phyloP scores from a whole-genome alignment of 2,888 invertebrate genomes.

The Proisotoma minuta region DNA sequence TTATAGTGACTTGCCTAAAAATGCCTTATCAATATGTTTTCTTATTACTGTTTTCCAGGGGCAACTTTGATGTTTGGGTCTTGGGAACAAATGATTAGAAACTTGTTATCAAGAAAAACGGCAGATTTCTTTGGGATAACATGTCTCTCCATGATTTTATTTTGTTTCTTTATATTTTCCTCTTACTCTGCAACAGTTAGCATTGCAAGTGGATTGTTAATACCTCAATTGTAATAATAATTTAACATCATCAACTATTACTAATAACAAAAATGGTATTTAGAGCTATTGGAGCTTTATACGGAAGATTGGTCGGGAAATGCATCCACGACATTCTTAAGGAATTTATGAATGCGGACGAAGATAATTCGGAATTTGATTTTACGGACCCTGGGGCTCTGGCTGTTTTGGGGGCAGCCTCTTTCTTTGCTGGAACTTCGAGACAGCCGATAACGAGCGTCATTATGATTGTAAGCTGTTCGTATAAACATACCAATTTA shows the following conservation, averaged over 20 bases:
- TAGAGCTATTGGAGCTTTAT: slow-evolving; percentile 21
- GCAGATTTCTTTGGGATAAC: slow-evolving; percentile 47
- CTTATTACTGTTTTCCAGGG: slow-evolving; percentile 26
- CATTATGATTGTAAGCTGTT: slow-evolving; percentile 18
- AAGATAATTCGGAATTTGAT: slow-evolving; percentile 5
- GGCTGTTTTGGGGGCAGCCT: slow-evolving; percentile 20
- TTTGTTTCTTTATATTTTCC: slow-evolving; percentile 17
- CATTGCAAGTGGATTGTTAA: slow-evolving; percentile 17
- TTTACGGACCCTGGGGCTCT: slow-evolving; percentile 20
- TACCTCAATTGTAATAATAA: slow-evolving; percentile 21
- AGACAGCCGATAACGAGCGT: slow-evolving; percentile 24
- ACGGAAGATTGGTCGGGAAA: slow-evolving; percentile 17
- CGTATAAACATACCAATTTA: background rate
- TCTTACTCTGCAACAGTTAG: slow-evolving; percentile 4
- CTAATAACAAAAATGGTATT: too few relatives aligned
- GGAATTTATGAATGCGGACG: background rate
- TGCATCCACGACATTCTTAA: slow-evolving; percentile 5
- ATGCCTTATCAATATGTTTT: too few relatives aligned
- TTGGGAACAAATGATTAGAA: slow-evolving; percentile 51
- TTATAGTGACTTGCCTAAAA: too few relatives aligned
- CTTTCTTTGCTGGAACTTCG: slow-evolving; percentile 21
- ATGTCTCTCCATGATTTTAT: background rate
- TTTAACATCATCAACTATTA: background rate
- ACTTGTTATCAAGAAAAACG: slow-evolving; percentile 51
- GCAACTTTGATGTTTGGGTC: slow-evolving; percentile 47